Evolutionary conservation across 1,140 invertebrate species (phyloP), one percentile per base, ranked within the genome.

Genomic region (Drosophila bocki): DNA sequence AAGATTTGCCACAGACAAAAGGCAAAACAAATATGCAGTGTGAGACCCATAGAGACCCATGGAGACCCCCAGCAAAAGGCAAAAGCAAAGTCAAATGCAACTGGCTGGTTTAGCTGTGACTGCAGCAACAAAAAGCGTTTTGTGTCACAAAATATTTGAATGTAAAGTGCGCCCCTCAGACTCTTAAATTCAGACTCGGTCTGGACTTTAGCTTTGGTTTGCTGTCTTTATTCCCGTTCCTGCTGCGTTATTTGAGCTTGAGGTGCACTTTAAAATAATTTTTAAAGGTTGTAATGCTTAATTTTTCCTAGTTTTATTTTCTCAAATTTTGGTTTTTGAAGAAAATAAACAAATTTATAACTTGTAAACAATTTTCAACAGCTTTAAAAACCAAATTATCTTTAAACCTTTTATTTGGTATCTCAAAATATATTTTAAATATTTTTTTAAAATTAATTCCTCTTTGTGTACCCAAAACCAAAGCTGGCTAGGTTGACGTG

Each of bases 71-170:
- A 72, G 70, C 65, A 59, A 50, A 69, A 69, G 44, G 35, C 59
- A 53, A 39, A 62, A 44, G 45, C 58, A 72, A 68, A 57, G 48
- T 26, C 72, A 68, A 41, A 57, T 32, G 50, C 64, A 83, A 68
- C 45, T 56, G 15, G 7, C 22, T 19, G 44, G 44, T 7, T 47
- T 47, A 22, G 19, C 58, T 41, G 57, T 41, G 37, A 12, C 13
- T 33, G 32, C 54, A 58, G 51, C 74, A 61, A 79, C 60, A 78
- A 78, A 61, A 81, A 88, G 69, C 84, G 80, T 90, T 88, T 88
- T 88, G 78, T 88, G 84, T 88, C 84, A 84, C 84, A 88, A 88
- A 90, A 88, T 88, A 88, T 88, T 88, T 88, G 84, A 88, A 88
- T 88, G 84, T 88, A 88, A 87, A 87, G 84, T 87, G 84, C 84